Evolutionary conservation across 2,888 invertebrate species (phyloP), one percentile per base, ranked within the genome.

Genomic region (Hydraecia micacea): DNA sequence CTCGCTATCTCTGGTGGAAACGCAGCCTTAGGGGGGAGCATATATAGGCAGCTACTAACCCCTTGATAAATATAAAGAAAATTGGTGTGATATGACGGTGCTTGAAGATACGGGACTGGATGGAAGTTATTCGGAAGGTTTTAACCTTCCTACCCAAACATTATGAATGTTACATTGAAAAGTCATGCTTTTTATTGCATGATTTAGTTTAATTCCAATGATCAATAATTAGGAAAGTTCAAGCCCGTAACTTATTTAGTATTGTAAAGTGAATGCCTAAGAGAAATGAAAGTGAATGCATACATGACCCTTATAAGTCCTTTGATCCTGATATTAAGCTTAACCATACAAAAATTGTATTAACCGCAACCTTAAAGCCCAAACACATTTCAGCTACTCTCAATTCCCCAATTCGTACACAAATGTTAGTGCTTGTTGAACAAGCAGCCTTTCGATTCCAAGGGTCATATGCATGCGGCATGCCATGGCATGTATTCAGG

Each of bases 11-110:
- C 32, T 32, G 32, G 32, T 32, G 32, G 32, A 32, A 32, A 32
- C 32, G 32, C 32, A 32, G 32, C 32, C 32, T 32, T 66, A 58
- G 39, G 46, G 15, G 46, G 52, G 11, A 52, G 42, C 28, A 63
- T 15, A 42, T 79, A 58, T 46, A 60, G 67, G 68, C 58, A 65
- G 73, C 70, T 79, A 36, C 42, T 75, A 52, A 74, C n/a, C 55
- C 55, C 18, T 63, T 39, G n/a, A 36, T 67, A 67, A 36, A 25
- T 25, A 46, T 18, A 32, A 65, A 32, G 18, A 32, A 71, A 60
- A 49, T 28, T 55, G 55, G 65, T 79, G 70, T 84, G 69, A 60
- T 79, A 84, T 58, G 46, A 66, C 46, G 79, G 66, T 81, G 72
- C 85, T 85, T 72, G 42, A 52, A 62, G 39, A 60, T 46, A 15